phyloP scores from a whole-genome alignment of 1,140 invertebrate genomes.

The Drosophila bifasciata region DNA sequence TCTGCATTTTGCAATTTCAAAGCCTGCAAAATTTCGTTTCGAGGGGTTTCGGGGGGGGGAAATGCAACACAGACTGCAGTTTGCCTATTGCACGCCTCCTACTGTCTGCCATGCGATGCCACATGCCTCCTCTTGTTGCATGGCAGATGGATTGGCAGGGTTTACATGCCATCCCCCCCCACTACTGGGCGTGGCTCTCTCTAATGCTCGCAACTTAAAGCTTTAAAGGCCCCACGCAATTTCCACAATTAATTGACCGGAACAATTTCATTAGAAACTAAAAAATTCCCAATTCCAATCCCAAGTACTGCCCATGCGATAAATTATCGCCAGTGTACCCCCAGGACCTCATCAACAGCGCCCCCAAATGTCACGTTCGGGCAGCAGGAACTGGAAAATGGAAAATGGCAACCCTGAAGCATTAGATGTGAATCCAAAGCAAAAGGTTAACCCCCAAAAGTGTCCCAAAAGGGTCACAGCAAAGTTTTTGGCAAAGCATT shows the following conservation, averaged over 20 bases:
- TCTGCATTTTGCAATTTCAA: slow-evolving; percentile 77
- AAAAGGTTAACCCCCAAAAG: slow-evolving; percentile 27
- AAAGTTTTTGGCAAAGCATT: slow-evolving; percentile 35
- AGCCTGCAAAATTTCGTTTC: slow-evolving; percentile 78
- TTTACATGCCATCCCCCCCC: slow-evolving; percentile 37
- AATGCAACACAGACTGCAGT: slow-evolving; percentile 56
- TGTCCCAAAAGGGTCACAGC: slow-evolving; percentile 65
- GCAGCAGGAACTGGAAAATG: neutral
- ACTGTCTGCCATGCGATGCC: neutral
- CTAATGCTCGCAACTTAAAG: slow-evolving; percentile 50
- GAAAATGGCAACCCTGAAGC: slow-evolving; percentile 6
- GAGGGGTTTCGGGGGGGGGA: no score
- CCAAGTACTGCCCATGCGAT: slow-evolving; percentile 57
- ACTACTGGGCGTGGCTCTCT: slow-evolving; percentile 6
- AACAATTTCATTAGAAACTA: slow-evolving; percentile 80
- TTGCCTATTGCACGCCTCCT: slow-evolving; percentile 18
- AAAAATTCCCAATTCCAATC: slow-evolving; percentile 55
- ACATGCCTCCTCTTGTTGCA: slow-evolving; percentile 13
- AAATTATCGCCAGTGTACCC: slow-evolving; percentile 61
- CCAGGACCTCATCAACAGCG: slow-evolving; percentile 8
- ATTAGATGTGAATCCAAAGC: neutral
- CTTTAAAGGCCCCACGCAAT: slow-evolving; percentile 54
- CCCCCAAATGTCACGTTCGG: slow-evolving; percentile 60
- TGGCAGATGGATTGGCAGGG: slow-evolving; percentile 63
- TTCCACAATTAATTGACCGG: slow-evolving; percentile 78